These are phyloP conservation scores for Pandemis heparana DNA, from an alignment of 2,888 invertebrate species.

Conservation along the genomic window DNA sequence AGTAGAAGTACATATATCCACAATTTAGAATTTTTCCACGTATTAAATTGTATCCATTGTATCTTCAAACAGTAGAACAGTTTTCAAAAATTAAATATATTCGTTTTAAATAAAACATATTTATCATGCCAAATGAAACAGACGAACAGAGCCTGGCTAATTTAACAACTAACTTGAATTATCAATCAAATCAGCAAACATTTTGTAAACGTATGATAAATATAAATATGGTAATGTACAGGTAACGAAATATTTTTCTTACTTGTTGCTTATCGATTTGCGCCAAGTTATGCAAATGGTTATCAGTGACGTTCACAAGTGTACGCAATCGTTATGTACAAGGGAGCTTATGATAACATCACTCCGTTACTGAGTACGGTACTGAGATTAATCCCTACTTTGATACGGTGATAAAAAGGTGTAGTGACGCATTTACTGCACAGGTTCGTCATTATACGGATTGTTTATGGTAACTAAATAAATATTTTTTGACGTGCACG, in stretches of 20 bases:
- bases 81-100: too few relatives aligned
- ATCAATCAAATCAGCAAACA: too few relatives aligned
- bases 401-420: constrained; percentile 5
- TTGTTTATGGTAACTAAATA: not conserved
- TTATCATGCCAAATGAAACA: too few relatives aligned
- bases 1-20: too few relatives aligned
- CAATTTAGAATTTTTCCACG: too few relatives aligned
- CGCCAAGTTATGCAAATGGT: not conserved
- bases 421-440: constrained; percentile 5
- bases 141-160: too few relatives aligned
- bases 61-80: too few relatives aligned
- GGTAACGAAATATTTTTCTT: not conserved
- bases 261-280: constrained; percentile 16
- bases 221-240: too few relatives aligned
- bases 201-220: too few relatives aligned
- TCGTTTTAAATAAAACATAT: too few relatives aligned
- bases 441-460: not conserved
- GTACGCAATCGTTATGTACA: constrained; percentile 29
- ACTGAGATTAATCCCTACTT: constrained; percentile 7
- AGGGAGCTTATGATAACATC: constrained; percentile 15
- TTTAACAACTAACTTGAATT: too few relatives aligned
- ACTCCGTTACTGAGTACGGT: constrained; percentile 4
- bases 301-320: constrained; percentile 27
- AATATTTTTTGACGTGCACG: not conserved
- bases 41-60: too few relatives aligned